Percentiles rank a stretch among this genome's conserved stretches.
These are phyloP conservation scores for Phyllopteryx taeniolatus DNA, from an alignment of 2,113 vertebrate genomes.

Conservation along the genomic window DNA sequence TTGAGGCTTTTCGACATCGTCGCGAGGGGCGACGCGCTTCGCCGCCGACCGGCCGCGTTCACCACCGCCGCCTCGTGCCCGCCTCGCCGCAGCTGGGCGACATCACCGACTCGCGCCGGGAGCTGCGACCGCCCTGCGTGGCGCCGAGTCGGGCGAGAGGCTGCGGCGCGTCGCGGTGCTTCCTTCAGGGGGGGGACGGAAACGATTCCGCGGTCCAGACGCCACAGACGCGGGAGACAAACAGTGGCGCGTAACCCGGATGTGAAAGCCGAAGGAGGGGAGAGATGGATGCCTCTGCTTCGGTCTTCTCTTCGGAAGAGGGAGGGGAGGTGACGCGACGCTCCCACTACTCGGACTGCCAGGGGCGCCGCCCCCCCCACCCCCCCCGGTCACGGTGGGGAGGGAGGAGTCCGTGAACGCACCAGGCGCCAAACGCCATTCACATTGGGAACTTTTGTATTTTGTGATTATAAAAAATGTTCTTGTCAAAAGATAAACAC, in stretches of 20 bases:
- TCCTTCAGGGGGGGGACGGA: constrained; percentile 19
- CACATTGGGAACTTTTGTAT: not conserved
- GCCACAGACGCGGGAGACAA: constrained; percentile 56
- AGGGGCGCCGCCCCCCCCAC: constrained; percentile 56
- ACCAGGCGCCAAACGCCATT: not conserved
- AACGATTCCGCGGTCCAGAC: constrained; percentile 57
- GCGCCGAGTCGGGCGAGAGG: constrained; percentile 52
- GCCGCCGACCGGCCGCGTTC: constrained; percentile 58
- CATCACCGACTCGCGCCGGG: constrained; percentile 52
- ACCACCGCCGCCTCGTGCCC: constrained; percentile 51
- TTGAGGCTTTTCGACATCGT: constrained; percentile 99
- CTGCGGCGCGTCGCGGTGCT: constrained; percentile 63
- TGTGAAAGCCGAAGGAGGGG: constrained; percentile 78
- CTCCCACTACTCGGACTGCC: constrained; percentile 49
- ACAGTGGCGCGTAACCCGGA: constrained; percentile 77
- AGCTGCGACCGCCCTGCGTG: constrained; percentile 64
- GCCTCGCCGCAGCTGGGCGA: constrained; percentile 57
- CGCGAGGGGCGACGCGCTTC: constrained; percentile 55
- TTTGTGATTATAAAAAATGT: not conserved
- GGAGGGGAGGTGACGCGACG: constrained; percentile 64
- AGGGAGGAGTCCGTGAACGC: not conserved
- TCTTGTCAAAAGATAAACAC: too few relatives aligned
- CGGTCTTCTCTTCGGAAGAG: constrained; percentile 52
- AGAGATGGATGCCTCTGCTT: constrained; percentile 72
- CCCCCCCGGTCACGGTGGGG: constrained; percentile 28